Percentiles rank a stretch among this genome's conserved stretches.
Conservation (phyloP, 2,888 invertebrate genomes). For the Ceratothoa steindachneri region DNA sequence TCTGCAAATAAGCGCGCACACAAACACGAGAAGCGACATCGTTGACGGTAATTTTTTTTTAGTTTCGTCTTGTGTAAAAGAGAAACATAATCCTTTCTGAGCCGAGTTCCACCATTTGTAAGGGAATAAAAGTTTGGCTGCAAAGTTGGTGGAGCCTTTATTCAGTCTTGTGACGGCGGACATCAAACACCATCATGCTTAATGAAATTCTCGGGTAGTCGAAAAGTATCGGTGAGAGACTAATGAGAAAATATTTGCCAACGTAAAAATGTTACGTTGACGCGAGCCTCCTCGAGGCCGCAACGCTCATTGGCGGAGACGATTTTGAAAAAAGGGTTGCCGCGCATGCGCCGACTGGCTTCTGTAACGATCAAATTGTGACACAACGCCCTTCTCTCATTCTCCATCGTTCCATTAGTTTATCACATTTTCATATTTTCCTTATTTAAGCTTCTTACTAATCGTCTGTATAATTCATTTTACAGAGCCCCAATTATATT, state of each 20-base stretch:
- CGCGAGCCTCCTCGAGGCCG: not conserved
- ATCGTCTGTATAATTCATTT: too few species aligned
- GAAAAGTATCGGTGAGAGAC: not conserved
- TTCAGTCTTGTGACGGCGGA: not conserved
- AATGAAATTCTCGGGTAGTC: slow-evolving; percentile 3
- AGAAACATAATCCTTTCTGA: not conserved
- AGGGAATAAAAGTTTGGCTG: not conserved
- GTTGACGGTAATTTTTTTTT: not conserved
- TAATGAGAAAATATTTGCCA: slow-evolving; percentile 5
- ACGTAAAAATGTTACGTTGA: not conserved
- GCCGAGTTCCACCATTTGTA: not conserved
- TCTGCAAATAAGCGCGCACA: too few species aligned
- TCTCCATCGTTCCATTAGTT: not conserved
- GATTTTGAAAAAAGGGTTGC: not conserved
- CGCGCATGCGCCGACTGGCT: not conserved
- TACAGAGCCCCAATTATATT: too few species aligned
- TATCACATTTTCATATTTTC: not conserved
- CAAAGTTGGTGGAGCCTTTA: not conserved
- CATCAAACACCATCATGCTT: not conserved
- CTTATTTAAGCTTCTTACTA: too few species aligned
- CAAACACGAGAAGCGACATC: not conserved
- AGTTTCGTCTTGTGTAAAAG: not conserved
- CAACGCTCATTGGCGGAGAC: not conserved
- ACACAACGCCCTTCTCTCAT: not conserved
- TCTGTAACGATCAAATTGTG: not conserved